Percentiles rank a stretch among this genome's conserved stretches.
Conservation (phyloP, 2,888 invertebrate genomes). For the Dynastes tityus region DNA sequence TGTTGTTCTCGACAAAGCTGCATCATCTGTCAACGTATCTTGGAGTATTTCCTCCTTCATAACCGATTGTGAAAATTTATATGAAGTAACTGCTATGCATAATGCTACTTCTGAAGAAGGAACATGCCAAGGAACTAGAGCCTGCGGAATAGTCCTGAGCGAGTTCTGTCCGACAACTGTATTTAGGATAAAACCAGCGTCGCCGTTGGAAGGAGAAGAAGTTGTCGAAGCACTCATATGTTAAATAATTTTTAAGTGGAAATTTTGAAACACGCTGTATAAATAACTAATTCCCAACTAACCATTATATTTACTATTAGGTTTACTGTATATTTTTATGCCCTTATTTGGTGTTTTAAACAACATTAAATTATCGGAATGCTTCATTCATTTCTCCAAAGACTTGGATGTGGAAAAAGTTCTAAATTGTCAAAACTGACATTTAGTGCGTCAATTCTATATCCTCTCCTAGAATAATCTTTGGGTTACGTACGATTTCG, state of each 20-base stretch:
- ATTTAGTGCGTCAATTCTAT: no score
- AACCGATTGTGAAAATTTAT: background rate
- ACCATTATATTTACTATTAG: no score
- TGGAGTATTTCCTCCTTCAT: background rate
- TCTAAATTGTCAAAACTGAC: no score
- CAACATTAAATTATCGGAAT: no score
- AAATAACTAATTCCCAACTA: no score
- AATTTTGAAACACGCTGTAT: no score
- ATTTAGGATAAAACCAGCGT: background rate
- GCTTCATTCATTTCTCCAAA: no score
- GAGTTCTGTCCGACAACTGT: background rate
- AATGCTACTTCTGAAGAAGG: background rate
- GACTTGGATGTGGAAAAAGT: no score
- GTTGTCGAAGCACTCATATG: background rate
- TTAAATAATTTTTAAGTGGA: background rate
- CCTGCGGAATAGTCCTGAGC: background rate
- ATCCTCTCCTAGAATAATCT: no score
- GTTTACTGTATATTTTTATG: no score
- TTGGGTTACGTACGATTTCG: no score
- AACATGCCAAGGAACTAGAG: background rate
- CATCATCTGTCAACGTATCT: background rate
- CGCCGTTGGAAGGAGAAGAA: background rate
- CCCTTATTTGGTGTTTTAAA: no score
- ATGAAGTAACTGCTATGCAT: background rate
- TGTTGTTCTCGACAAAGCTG: background rate